These are phyloP conservation scores for Melanerpes formicivorus DNA, from an alignment of 2,113 vertebrate species.

Conservation along the genomic window DNA sequence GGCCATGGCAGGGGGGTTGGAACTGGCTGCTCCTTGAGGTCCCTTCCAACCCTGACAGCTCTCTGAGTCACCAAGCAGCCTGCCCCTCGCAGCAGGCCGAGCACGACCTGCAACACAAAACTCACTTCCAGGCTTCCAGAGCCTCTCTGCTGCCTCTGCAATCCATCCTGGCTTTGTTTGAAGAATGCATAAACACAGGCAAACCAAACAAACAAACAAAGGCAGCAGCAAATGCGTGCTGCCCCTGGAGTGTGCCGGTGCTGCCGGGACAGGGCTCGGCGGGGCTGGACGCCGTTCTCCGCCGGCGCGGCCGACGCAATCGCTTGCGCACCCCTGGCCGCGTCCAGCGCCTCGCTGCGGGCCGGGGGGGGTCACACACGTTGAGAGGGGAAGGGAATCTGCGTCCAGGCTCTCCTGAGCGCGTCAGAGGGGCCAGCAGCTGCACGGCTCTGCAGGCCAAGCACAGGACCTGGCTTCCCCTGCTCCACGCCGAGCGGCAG, in stretches of 20 bases:
- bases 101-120: background rate
- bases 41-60: too few relatives aligned
- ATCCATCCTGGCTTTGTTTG: background rate
- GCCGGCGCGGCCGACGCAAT: background rate
- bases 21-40: too few relatives aligned
- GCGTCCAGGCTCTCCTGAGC: background rate
- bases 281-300: background rate
- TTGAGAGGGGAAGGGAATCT: background rate
- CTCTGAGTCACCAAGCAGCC: background rate
- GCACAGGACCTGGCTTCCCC: conserved; percentile 3
- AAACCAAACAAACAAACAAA: background rate
- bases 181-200: background rate
- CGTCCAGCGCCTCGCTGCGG: background rate
- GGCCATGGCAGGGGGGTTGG: too few relatives aligned
- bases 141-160: background rate
- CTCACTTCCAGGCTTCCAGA: background rate
- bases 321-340: background rate
- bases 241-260: background rate
- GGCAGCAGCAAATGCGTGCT: background rate
- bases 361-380: background rate
- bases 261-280: background rate
- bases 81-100: background rate
- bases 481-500: background rate
- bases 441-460: conserved; percentile 32
- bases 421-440: conserved; percentile 47